A percentile compares a stretch with the other conserved stretches of the same genome.
These are phyloP conservation scores for Lasioglossum malachurum DNA, from an alignment of 2,888 invertebrate genomes.

Conservation along the genomic window DNA sequence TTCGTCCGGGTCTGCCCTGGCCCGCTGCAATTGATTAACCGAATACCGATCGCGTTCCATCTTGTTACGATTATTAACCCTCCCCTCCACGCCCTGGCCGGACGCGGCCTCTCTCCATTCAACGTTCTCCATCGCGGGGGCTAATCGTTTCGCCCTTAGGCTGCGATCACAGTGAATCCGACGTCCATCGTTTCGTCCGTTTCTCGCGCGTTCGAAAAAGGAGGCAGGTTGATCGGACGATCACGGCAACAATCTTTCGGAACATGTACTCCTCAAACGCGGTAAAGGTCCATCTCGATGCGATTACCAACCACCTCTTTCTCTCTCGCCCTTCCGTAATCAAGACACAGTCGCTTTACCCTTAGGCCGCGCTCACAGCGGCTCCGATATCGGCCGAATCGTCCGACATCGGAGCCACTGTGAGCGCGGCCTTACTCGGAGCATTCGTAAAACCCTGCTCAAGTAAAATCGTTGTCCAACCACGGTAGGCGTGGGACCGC, in stretches of 20 bases:
- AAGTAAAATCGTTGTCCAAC: neutral
- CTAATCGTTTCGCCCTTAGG: neutral
- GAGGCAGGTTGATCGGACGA: neutral
- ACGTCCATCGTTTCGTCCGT: too few species aligned
- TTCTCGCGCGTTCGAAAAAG: too few species aligned
- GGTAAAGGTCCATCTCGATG: neutral
- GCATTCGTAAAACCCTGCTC: neutral
- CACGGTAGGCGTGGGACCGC: too few species aligned
- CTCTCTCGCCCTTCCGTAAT: neutral
- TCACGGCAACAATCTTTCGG: neutral
- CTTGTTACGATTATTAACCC: conserved; percentile 26
- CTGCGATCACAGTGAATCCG: too few species aligned
- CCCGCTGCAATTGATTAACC: conserved; percentile 67
- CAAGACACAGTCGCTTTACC: neutral
- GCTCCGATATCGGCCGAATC: too few species aligned
- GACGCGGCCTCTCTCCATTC: neutral
- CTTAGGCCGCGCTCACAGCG: too few species aligned
- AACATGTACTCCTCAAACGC: neutral
- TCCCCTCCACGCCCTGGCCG: neutral
- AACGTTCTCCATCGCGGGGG: neutral
- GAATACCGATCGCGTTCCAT: conserved; percentile 53
- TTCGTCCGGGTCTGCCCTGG: conserved; percentile 61
- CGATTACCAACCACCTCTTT: neutral
- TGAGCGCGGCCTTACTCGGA: too few species aligned
- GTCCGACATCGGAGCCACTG: too few species aligned